Conservation (phyloP, 2,888 invertebrate genomes). For the Megastigmus dorsalis region DNA sequence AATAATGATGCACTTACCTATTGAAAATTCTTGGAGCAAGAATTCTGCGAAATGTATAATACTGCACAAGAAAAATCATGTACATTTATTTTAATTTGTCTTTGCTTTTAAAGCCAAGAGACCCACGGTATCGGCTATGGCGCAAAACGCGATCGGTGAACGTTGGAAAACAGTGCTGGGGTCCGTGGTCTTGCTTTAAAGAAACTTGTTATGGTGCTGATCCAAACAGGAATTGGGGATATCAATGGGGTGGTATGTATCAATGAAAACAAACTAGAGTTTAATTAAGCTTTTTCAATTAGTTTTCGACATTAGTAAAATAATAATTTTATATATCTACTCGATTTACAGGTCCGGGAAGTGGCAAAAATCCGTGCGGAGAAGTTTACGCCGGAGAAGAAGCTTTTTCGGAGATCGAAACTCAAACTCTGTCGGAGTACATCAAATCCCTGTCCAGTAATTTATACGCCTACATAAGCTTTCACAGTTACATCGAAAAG, state of each 20-base stretch:
- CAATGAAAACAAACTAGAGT: background rate
- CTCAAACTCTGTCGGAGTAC: slow-evolving; percentile 76
- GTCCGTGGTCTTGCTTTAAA: background rate
- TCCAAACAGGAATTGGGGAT: slow-evolving; percentile 86
- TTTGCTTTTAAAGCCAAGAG: slow-evolving; percentile 8
- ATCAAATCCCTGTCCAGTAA: slow-evolving; percentile 72
- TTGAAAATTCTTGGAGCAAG: no score
- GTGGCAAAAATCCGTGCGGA: background rate
- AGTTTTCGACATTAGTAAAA: background rate
- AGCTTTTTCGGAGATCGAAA: slow-evolving; percentile 84
- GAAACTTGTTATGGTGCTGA: slow-evolving; percentile 80
- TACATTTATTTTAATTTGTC: no score
- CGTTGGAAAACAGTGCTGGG: slow-evolving; percentile 45
- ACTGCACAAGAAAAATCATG: no score
- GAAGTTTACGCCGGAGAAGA: slow-evolving; percentile 78
- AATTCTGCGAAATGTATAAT: no score
- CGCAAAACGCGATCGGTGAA: slow-evolving; percentile 79
- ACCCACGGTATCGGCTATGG: slow-evolving; percentile 77
- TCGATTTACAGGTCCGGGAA: slow-evolving; percentile 2
- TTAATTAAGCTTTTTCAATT: background rate
- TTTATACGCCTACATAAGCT: slow-evolving; percentile 81
- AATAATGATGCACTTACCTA: no score
- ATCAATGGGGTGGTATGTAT: slow-evolving; percentile 79
- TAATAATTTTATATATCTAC: background rate
- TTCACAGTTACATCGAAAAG: slow-evolving; percentile 85